Conservation (phyloP, 2,797 vertebrate species). For the Hozukius guyotensis region DNA sequence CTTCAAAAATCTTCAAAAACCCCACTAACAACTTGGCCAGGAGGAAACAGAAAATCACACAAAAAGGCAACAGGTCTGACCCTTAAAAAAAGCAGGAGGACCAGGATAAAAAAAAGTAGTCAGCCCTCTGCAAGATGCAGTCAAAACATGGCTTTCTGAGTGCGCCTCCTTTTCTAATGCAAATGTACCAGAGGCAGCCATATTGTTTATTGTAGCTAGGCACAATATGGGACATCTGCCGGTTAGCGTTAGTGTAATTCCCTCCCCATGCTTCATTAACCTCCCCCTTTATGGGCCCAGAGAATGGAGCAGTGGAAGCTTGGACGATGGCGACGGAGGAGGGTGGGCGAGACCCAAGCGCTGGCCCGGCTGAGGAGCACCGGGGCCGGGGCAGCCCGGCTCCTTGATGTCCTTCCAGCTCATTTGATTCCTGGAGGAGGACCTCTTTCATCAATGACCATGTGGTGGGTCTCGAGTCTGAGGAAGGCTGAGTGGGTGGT, state of each 20-base stretch:
- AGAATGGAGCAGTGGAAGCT: conserved; percentile 83
- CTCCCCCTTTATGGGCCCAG: conserved; percentile 87
- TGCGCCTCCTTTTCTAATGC: conserved; percentile 84
- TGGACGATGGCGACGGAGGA: conserved; percentile 57
- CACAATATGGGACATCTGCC: conserved; percentile 89
- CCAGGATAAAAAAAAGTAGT: conserved; percentile 53
- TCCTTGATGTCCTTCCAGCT: conserved; percentile 94
- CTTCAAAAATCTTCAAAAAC: conserved; percentile 16
- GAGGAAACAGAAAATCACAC: conserved; percentile 44
- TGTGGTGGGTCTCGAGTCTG: conserved; percentile 86
- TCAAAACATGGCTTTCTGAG: conserved; percentile 84
- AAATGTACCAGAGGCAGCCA: conserved; percentile 84
- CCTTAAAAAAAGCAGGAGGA: conserved; percentile 44
- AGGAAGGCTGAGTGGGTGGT: conserved; percentile 72
- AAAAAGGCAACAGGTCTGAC: conserved; percentile 62
- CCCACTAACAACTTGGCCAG: conserved; percentile 20
- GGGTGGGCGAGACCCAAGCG: conserved; percentile 70
- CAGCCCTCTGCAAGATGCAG: conserved; percentile 70
- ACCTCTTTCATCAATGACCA: conserved; percentile 87
- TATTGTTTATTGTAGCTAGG: conserved; percentile 86
- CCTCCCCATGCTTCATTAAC: conserved; percentile 92
- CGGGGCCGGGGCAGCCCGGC: conserved; percentile 68
- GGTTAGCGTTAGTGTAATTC: conserved; percentile 87
- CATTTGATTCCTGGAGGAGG: conserved; percentile 89
- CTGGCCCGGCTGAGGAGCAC: conserved; percentile 61